Base-by-base conservation (phyloP, 2,888 invertebrate genomes). In the Phrixothrix hirtus region DNA sequence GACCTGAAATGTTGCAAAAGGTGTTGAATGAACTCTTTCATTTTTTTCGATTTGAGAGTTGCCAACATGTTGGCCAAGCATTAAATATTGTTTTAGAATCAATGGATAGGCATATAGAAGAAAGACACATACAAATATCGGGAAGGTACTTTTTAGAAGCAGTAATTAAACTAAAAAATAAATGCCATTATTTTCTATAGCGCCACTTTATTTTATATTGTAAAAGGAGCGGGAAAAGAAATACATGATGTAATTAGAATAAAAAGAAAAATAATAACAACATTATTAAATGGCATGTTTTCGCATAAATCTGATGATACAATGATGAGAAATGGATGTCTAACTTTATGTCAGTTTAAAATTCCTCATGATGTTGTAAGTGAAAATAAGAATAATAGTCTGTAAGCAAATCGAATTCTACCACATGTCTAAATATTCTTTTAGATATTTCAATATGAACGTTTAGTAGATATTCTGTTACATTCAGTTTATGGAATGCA, bases 241-340 rank as follows among this genome's bases (percentile, higher is more conserved):
- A 82, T 92, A 58, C 87, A 87, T 16, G 73, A 73, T 46, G 69
- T 69, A n/a, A 82, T 86, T 10, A 83, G 83, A 64, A 79, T 92
- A 53, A 91, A 91, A 69, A 81, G 85, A 68, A 84, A 86, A 65
- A 90, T 95, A 51, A 89, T 95, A 44, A 84, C 86, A 1, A 87
- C 90, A 0, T 77, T 95, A 42, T 78, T 96, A 25, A 89, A 92
- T 69, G 95, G 90, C 11, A 95, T 96, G 95, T 88, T 88, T 63
- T 83, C 85, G 43, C 92, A 94, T 69, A 81, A 85, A 55, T 82
- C 85, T 21, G 94, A 95, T 71, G 88, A 91, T 62, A 94, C 92
- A 15, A 95, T 97, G 94, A 90, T 97, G 85, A 81, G 96, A 44
- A 97, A 98, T 76, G 95, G 95, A 41, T 96, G 96, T 75, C 81